These are phyloP conservation scores for Drosophila parabipectinata DNA, from an alignment of 1,140 invertebrate genomes.

Conservation along the genomic window DNA sequence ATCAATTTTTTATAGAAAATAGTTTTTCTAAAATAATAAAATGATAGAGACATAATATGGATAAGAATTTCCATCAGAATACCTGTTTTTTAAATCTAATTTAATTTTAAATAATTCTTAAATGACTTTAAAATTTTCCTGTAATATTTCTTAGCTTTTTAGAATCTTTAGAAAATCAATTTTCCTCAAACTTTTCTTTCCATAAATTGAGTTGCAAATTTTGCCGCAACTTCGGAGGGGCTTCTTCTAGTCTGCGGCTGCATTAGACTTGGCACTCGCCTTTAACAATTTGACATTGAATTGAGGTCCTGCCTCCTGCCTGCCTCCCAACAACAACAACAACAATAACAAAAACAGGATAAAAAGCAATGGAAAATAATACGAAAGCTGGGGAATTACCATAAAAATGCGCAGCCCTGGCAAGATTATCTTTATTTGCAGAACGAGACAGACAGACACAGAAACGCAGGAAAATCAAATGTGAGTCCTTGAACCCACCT, in stretches of 20 bases:
- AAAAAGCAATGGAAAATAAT: background rate
- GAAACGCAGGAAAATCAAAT: conserved; percentile 49
- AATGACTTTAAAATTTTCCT: conserved; percentile 12
- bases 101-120: background rate
- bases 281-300: conserved; percentile 54
- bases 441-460: conserved; percentile 12
- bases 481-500: conserved; percentile 70
- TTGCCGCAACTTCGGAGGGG: conserved; percentile 4
- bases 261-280: conserved; percentile 27
- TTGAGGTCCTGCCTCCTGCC: conserved; percentile 25
- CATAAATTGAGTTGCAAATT: conserved; percentile 12
- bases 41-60: too few relatives aligned
- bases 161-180: conserved; percentile 30
- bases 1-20: background rate
- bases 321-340: too few relatives aligned
- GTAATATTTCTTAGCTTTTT: conserved; percentile 7
- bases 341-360: background rate
- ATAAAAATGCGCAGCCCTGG: conserved; percentile 74
- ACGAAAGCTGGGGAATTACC: conserved; percentile 60
- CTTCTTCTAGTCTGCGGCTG: conserved; percentile 35
- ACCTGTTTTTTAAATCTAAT: too few relatives aligned
- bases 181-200: conserved; percentile 11
- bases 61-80: too few relatives aligned
- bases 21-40: too few relatives aligned
- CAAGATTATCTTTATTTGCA: conserved; percentile 77